phyloP scores from a whole-genome alignment of 1,140 invertebrate species.

The Apocrypta bakeri region DNA sequence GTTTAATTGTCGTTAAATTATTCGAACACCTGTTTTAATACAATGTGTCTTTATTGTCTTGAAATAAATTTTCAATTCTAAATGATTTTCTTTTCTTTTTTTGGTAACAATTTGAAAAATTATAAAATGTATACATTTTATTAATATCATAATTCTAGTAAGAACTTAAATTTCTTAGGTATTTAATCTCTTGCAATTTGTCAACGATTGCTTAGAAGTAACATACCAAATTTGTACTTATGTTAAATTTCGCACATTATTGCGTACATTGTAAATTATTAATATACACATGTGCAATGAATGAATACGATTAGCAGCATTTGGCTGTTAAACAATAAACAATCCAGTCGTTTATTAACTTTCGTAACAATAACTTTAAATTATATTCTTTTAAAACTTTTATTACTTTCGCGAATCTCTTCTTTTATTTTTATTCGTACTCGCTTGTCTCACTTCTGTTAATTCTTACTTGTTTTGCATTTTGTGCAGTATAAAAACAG shows the following conservation, averaged over 20 bases:
- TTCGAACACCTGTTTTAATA: not conserved
- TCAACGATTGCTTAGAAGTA: not conserved
- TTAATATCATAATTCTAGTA: not conserved
- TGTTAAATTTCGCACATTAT: not conserved
- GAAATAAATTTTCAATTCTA: not conserved
- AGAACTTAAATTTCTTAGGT: not conserved
- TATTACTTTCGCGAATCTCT: not conserved
- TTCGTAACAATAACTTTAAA: not conserved
- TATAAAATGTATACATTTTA: not conserved
- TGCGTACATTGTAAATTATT: not conserved
- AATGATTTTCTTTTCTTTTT: no score
- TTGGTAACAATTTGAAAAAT: not conserved
- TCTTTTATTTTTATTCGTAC: not conserved
- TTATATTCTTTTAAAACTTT: not conserved
- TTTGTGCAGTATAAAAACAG: not conserved
- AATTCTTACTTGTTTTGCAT: not conserved
- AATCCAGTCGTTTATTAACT: not conserved
- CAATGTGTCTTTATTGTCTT: not conserved
- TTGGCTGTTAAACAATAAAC: not conserved
- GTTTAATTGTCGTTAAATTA: constrained; percentile 46
- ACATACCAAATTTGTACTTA: not conserved
- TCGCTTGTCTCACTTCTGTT: not conserved
- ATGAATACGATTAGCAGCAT: not conserved
- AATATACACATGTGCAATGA: not conserved
- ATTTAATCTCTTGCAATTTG: not conserved